Base-by-base conservation (phyloP, 1,140 invertebrate genomes). In the Leptinotarsa undecemlineata region DNA sequence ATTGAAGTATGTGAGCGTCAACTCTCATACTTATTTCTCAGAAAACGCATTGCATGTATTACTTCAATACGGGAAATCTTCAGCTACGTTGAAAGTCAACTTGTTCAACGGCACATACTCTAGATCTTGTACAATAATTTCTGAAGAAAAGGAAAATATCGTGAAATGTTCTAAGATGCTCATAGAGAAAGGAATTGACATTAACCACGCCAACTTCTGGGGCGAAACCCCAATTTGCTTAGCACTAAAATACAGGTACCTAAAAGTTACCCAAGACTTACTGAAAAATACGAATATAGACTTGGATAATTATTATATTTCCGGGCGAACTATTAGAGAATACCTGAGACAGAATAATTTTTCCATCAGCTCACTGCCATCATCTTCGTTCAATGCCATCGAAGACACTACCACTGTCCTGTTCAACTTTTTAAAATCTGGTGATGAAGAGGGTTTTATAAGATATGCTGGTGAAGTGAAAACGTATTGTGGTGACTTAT, bases 11-110 rank as follows among this genome's bases (percentile, higher is more conserved):
- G 1, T 19, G 6, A 57, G 6, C 51, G 48, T 77, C 0, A 79
- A 80, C 62, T 63, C 60, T 33, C 51, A 77, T 11, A 72, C 79
- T 1, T 66, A 75, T 8, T 74, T 80, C 47, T 80, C 77, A 15
- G 79, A 80, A 64, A 80, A 80, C 21, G 75, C 79, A 3, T 67
- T 80, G 23, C 79, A 80, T 21, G 76, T 80, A 14, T 62, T 80
- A 26, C 51, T 80, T 19, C 73, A 74, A 21, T 77, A 80, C 60
- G 72, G 72, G 21, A 73, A 69, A 19, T 62, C 64, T 19, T 57
- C 33, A 13, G 42, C 76, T 63, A 63, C 74, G 6, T 75, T 78
- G 26, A n/a, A 74, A 13, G 70, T 77, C 5, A 21, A 72, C 61
- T 73, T 78, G 17, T 69, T 76, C 21, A 79, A 77, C 47, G 77